These are phyloP conservation scores for Cerastis rubricosa DNA, from an alignment of 2,888 invertebrate species.

Conservation along the genomic window DNA sequence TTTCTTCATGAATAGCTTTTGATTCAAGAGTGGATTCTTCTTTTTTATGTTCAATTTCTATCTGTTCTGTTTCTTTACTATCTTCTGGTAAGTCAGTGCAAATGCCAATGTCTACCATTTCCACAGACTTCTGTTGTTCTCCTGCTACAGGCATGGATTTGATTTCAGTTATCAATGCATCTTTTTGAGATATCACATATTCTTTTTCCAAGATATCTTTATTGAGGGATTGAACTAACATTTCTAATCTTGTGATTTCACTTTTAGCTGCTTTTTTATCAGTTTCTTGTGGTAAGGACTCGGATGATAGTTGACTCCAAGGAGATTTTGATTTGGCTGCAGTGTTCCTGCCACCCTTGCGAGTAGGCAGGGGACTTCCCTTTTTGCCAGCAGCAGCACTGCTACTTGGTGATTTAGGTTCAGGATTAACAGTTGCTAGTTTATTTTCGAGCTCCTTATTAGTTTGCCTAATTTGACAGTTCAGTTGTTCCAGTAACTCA, in stretches of 20 bases:
- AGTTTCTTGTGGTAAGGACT: constrained; percentile 81
- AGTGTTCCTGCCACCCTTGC: constrained; percentile 85
- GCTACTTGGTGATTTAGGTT: constrained; percentile 74
- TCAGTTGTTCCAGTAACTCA: constrained; percentile 88
- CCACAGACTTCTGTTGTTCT: constrained; percentile 55
- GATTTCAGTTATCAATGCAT: constrained; percentile 83
- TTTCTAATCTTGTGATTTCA: constrained; percentile 82
- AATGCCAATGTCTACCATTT: constrained; percentile 76
- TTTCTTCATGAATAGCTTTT: constrained; percentile 57
- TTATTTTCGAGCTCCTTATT: constrained; percentile 90
- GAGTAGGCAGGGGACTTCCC: constrained; percentile 83
- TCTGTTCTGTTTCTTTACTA: constrained; percentile 40
- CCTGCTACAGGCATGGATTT: constrained; percentile 69
- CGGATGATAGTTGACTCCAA: constrained; percentile 85
- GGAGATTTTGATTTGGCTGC: constrained; percentile 86
- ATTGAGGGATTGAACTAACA: constrained; percentile 85
- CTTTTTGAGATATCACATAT: constrained; percentile 84
- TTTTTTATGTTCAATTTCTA: constrained; percentile 47
- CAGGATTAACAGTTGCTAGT: constrained; percentile 78
- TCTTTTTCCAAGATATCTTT: constrained; percentile 89
- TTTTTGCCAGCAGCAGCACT: constrained; percentile 81
- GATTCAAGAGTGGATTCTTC: constrained; percentile 45
- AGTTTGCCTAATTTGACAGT: constrained; percentile 89
- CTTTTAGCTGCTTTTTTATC: constrained; percentile 83
- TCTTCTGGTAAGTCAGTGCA: constrained; percentile 72